Conservation (phyloP, 2,113 vertebrate genomes). For the Periophthalmus modestus region DNA sequence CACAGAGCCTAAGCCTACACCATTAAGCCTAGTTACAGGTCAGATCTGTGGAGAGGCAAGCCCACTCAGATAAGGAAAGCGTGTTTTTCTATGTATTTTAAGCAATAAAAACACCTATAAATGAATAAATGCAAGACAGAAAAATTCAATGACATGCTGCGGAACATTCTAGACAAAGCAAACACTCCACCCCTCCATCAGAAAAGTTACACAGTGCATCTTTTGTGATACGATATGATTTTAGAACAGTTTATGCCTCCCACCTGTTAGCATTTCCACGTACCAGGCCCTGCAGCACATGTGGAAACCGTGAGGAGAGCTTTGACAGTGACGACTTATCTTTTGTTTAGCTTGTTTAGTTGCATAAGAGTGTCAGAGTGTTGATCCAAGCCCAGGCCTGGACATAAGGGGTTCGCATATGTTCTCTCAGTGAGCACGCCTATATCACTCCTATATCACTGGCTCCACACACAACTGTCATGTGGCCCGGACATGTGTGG, state of each 20-base stretch:
- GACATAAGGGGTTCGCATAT: background rate
- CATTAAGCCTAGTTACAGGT: no score
- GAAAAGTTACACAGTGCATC: background rate
- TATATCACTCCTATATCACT: background rate
- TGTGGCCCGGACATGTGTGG: background rate
- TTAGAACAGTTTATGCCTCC: background rate
- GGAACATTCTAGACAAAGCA: no score
- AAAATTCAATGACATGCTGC: no score
- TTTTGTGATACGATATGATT: no score
- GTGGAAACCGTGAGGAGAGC: background rate
- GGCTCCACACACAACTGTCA: background rate
- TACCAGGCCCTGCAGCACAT: background rate
- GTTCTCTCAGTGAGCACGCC: background rate
- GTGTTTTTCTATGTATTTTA: no score
- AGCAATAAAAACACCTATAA: no score
- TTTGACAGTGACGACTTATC: background rate
- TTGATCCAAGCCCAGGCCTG: background rate
- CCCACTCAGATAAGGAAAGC: no score
- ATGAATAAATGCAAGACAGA: no score
- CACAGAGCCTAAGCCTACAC: no score
- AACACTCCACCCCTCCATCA: no score
- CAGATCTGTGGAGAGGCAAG: no score
- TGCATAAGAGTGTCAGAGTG: background rate
- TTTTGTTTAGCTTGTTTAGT: background rate
- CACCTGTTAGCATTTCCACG: background rate